Percentiles rank a stretch among this genome's conserved stretches.
Conservation (phyloP, 2,888 invertebrate species). For the Rosalia funebris region DNA sequence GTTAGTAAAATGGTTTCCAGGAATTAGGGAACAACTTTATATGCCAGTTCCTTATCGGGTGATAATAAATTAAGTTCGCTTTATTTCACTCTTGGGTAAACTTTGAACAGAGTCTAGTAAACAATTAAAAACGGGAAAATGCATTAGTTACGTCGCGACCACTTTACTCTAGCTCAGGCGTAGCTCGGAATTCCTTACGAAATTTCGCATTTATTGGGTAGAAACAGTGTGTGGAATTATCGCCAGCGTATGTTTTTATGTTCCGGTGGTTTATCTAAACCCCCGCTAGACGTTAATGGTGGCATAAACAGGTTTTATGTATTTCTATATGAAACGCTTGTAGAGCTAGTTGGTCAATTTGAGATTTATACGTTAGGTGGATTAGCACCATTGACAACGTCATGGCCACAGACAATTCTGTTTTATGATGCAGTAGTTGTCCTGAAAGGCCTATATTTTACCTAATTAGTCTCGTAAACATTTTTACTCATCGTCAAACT, state of each 20-base stretch:
- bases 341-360: conserved; percentile 45
- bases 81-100: too few relatives aligned
- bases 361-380: conserved; percentile 38
- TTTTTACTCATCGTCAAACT: conserved; percentile 4
- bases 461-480: conserved; percentile 16
- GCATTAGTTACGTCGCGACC: too few relatives aligned
- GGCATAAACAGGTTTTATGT: conserved; percentile 51
- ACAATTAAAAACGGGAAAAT: too few relatives aligned
- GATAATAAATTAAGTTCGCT: too few relatives aligned
- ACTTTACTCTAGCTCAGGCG: too few relatives aligned
- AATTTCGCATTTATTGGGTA: too few relatives aligned
- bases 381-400: conserved; percentile 33
- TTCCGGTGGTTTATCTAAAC: conserved; percentile 49
- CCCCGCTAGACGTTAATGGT: conserved; percentile 50
- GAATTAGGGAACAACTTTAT: too few relatives aligned
- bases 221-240: conserved; percentile 32
- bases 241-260: conserved; percentile 50
- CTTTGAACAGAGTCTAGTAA: too few relatives aligned
- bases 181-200: too few relatives aligned
- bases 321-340: conserved; percentile 47
- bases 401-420: conserved; percentile 11
- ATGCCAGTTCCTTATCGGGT: too few relatives aligned
- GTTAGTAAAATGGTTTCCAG: too few relatives aligned
- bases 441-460: conserved; percentile 8
- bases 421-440: conserved; percentile 5